Base-by-base conservation (phyloP, 2,113 vertebrate species). In the Clarias gariepinus region DNA sequence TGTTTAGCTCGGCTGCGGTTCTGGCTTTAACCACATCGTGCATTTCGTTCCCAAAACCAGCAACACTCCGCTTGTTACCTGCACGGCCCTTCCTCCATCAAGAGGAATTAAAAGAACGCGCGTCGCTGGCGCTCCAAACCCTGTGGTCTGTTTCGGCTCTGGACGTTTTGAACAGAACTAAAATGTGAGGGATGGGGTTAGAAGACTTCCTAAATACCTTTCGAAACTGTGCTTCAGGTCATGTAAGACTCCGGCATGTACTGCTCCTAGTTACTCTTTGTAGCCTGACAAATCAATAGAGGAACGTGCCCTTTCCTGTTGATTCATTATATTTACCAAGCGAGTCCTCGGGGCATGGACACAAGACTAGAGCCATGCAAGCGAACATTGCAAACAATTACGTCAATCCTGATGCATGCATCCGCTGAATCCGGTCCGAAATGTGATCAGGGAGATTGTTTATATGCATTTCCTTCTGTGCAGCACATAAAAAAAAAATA, bases 1-100 rank as follows among this genome's bases (percentile, higher is more conserved):
- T 6, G 30, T 87, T 63, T 87, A 82, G 69, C 58, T 52, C 15
- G 25, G 58, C 80, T 82, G 85, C 15, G 74, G 80, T 66, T 82
- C 41, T 23, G 57, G 19, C n/a, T 76, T 76, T 6, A 53, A 76
- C 66, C 79, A 64, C 79, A 19, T 16, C 11, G n/a, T 76, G 21
- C 77, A 81, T 68, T 79, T 69, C 47, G 47, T 64, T 71, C 23
- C 30, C 23, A 28, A 25, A 53, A 23, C 25, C 66, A 58, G 28
- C 66, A 81, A 28, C n/a, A 1, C 3, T 41, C 52, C 58, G 63
- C 25, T 55, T 57, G 53, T 53, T n/a, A 73, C 80, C 66, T 74
- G 66, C 6, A 19, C 2, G 41, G 36, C n/a, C 6, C 33, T 74
- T 73, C 53, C 36, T 52, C 77, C 3, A n/a, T 78, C 36, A 16